These are phyloP conservation scores for Poeciliopsis turneri DNA, from an alignment of 2,797 vertebrate genomes.

Conservation along the genomic window DNA sequence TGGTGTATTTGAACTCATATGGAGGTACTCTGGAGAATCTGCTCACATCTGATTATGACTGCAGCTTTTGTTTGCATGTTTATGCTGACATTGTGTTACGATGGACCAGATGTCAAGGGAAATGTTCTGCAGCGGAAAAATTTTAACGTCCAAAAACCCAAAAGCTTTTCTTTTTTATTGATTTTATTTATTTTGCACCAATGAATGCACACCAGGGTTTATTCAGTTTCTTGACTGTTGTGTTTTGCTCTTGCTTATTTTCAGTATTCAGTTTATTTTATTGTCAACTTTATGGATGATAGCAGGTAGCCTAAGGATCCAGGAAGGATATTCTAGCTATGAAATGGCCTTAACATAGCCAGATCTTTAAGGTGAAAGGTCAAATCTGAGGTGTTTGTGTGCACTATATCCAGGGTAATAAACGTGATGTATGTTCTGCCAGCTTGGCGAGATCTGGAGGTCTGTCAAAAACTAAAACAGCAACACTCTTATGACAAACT, in stretches of 20 bases:
- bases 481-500: neutral
- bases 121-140: neutral
- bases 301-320: neutral
- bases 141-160: neutral
- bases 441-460: neutral
- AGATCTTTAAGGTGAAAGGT: neutral
- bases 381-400: neutral
- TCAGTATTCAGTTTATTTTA: neutral
- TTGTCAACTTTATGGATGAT: neutral
- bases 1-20: neutral
- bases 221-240: neutral
- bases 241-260: neutral
- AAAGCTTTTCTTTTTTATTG: neutral
- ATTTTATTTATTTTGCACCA: too few species aligned
- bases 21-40: neutral
- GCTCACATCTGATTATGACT: neutral
- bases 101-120: neutral
- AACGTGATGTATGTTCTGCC: neutral
- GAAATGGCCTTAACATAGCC: too few species aligned
- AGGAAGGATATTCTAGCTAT: neutral
- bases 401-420: neutral
- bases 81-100: neutral
- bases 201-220: neutral
- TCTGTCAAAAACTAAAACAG: neutral
- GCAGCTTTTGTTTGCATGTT: neutral